Percentiles rank a stretch among this genome's conserved stretches.
phyloP scores from a whole-genome alignment of 2,888 invertebrate species.

The Aradus depressus region DNA sequence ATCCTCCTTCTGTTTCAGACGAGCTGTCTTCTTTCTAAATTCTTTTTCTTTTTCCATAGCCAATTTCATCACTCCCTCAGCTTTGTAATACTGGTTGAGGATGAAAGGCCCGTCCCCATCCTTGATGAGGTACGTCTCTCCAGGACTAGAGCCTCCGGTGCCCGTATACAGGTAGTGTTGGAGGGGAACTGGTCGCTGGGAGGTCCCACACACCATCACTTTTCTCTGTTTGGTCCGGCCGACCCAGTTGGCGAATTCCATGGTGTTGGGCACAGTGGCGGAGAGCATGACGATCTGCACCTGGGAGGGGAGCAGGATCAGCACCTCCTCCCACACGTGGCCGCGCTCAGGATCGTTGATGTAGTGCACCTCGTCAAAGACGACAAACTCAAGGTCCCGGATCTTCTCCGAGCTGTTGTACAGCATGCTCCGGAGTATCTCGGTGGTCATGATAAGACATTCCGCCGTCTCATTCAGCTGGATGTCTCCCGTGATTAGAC shows the following conservation, averaged over 20 bases:
- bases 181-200: slow-evolving; percentile 87
- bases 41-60: slow-evolving; percentile 19
- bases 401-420: slow-evolving; percentile 67
- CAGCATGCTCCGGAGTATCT: slow-evolving; percentile 71
- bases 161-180: slow-evolving; percentile 88
- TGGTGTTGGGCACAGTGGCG: slow-evolving; percentile 94
- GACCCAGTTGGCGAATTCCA: slow-evolving; percentile 92
- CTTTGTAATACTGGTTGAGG: slow-evolving; percentile 54
- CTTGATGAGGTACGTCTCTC: slow-evolving; percentile 65
- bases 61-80: slow-evolving; percentile 19
- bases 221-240: slow-evolving; percentile 76
- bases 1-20: no score
- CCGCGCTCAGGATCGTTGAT: slow-evolving; percentile 95
- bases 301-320: slow-evolving; percentile 87
- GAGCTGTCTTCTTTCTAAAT: not conserved
- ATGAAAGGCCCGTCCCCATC: slow-evolving; percentile 65
- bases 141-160: slow-evolving; percentile 41
- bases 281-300: slow-evolving; percentile 94
- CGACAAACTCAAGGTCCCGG: slow-evolving; percentile 93
- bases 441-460: slow-evolving; percentile 98
- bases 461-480: slow-evolving; percentile 89
- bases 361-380: slow-evolving; percentile 99
- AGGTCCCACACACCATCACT: slow-evolving; percentile 74
- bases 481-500: slow-evolving; percentile 87
- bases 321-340: slow-evolving; percentile 98